Evolutionary conservation across 2,888 invertebrate species (phyloP), one percentile per base, ranked within the genome.

Genomic region (Andrena praecox): DNA sequence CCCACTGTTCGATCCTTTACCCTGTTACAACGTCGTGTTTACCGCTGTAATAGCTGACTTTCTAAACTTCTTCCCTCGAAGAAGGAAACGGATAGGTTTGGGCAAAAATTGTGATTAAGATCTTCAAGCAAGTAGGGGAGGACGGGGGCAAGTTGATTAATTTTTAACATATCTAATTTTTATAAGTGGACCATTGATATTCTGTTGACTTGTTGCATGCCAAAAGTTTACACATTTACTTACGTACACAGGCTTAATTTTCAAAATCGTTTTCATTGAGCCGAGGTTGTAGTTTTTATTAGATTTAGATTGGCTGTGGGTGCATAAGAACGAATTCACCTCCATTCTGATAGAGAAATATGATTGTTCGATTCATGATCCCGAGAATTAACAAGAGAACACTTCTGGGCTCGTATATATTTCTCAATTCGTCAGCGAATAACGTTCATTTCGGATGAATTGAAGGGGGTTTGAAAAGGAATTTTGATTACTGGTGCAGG

Each of bases 261-360:
- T 16, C 42, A 16, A 16, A 42, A 42, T 42, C 16, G 42, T 16
- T 16, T 42, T 42, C 4, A 42, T 42, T 5, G 4, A 42, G 16
- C 0, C 4, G 42, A 42, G 16, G 5, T 42, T 42, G 42, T 5
- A 42, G 42, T 42, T 42, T 42, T 12, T 42, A 42, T 16, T 42
- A 16, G 4, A 42, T 42, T 42, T 42, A 42, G 12, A 42, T 42
- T 42, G 33, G 7, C 16, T 2, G 1, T 24, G 35, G 7, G 35
- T 56, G 16, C 60, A 27, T 1, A 20, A 20, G 31, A 62, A 50
- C 5, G 6, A n/a, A 50, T 50, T 50, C 50, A 52, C n/a, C 5
- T n/a, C n/a, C 68, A 76, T 75, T 64, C 59, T 31, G 54, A 52
- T 68, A 63, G 69, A 35, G 69, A 68, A 64, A 68, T 81, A 56